phyloP scores from a whole-genome alignment of 2,797 vertebrate species.

The Syngnathus rostellatus region DNA sequence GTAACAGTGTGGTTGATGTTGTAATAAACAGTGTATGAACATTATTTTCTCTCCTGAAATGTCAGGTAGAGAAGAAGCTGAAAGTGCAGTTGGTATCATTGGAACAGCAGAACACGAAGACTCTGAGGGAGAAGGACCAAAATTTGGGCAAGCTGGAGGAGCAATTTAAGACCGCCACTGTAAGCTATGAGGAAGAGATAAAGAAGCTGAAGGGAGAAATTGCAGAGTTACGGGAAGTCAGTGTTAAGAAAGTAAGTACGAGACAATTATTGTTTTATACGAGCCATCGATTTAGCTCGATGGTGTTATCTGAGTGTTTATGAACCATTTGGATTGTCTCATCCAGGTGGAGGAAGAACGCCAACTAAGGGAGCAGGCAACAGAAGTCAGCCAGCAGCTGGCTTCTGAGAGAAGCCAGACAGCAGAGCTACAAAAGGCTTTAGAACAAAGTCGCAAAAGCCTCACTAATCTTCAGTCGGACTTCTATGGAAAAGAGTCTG shows the following conservation, averaged over 20 bases:
- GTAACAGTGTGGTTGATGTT: background rate
- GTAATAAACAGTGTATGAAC: background rate
- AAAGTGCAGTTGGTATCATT: slow-evolving; percentile 68
- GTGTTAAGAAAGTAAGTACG: slow-evolving; percentile 73
- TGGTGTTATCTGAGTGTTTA: background rate
- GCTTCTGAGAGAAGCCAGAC: slow-evolving; percentile 67
- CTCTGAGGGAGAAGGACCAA: slow-evolving; percentile 79
- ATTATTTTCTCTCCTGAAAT: slow-evolving; percentile 15
- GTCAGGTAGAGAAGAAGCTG: slow-evolving; percentile 75
- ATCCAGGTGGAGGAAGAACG: slow-evolving; percentile 77
- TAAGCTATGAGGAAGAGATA: slow-evolving; percentile 72
- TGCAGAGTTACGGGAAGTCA: slow-evolving; percentile 68
- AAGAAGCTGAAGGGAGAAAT: slow-evolving; percentile 74
- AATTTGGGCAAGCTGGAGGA: slow-evolving; percentile 70
- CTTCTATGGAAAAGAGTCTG: slow-evolving; percentile 89
- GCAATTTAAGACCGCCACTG: slow-evolving; percentile 73
- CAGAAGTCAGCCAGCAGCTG: slow-evolving; percentile 70
- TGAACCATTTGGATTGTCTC: background rate
- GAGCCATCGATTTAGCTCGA: background rate
- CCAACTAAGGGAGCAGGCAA: slow-evolving; percentile 72
- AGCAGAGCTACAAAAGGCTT: slow-evolving; percentile 68
- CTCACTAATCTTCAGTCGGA: slow-evolving; percentile 80
- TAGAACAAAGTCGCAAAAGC: slow-evolving; percentile 68
- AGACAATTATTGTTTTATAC: background rate
- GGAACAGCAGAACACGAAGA: slow-evolving; percentile 69